Percentiles rank a stretch among this genome's conserved stretches.
phyloP scores from a whole-genome alignment of 2,888 invertebrate species.

The Chrysodeixis includens region DNA sequence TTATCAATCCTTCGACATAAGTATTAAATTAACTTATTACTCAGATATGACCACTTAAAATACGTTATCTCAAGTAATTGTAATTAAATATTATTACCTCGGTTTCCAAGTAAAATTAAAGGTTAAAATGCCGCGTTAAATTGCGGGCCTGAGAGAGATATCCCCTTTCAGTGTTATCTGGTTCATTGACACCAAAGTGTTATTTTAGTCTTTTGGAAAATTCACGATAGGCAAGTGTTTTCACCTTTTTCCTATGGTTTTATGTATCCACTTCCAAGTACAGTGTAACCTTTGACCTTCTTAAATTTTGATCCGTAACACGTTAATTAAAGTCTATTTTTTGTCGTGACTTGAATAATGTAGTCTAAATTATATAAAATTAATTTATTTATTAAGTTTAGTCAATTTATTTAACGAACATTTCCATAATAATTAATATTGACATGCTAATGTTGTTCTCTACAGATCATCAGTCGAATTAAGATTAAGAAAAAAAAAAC shows the following conservation, averaged over 20 bases:
- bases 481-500: no score
- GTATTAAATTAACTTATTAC: no score
- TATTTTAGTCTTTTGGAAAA: neutral
- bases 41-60: no score
- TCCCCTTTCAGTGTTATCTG: neutral
- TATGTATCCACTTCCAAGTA: neutral
- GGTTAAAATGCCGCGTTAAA: neutral
- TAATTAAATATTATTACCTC: neutral
- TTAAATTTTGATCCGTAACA: neutral
- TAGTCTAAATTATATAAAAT: slow-evolving; percentile 18
- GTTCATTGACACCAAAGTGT: slow-evolving; percentile 1
- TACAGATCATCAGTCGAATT: no score
- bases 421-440: slow-evolving; percentile 22
- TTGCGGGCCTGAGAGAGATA: neutral
- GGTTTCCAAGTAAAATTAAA: slow-evolving; percentile 1
- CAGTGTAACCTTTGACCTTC: neutral
- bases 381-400: slow-evolving; percentile 20
- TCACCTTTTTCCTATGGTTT: neutral
- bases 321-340: neutral
- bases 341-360: slow-evolving; percentile 14
- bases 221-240: neutral
- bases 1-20: no score
- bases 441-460: slow-evolving; percentile 15
- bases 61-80: neutral
- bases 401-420: slow-evolving; percentile 39